Conservation (phyloP, 1,140 invertebrate species). For the Apolygus lucorum region DNA sequence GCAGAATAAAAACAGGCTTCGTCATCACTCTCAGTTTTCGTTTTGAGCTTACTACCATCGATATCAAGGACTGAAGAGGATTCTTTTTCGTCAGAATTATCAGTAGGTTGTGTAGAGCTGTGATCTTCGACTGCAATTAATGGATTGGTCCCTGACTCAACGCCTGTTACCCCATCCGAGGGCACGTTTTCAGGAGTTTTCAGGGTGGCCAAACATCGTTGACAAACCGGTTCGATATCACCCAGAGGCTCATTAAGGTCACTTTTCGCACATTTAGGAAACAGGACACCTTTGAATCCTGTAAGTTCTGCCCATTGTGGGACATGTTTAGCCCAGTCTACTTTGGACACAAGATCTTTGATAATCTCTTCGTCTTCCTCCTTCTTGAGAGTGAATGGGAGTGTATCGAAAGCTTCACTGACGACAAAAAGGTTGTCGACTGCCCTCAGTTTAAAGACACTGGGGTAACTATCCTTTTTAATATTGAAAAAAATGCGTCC, state of each 20-base stretch:
- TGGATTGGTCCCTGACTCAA: conserved; percentile 2
- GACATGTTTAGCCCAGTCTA: conserved; percentile 43
- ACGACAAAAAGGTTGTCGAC: conserved; percentile 44
- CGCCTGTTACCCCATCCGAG: too few relatives aligned
- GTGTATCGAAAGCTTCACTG: conserved; percentile 27
- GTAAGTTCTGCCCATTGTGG: conserved; percentile 42
- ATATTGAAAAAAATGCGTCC: conserved; percentile 47
- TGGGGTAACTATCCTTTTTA: conserved; percentile 34
- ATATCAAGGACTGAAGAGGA: too few relatives aligned
- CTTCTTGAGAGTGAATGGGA: conserved; percentile 35
- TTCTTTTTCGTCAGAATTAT: too few relatives aligned
- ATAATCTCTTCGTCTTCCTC: conserved; percentile 38
- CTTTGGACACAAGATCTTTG: conserved; percentile 37
- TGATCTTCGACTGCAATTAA: too few relatives aligned
- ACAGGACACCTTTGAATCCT: conserved; percentile 38
- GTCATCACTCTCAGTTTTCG: conserved; percentile 20
- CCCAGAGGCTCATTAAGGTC: not conserved
- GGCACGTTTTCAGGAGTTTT: too few relatives aligned
- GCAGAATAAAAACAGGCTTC: conserved; percentile 12
- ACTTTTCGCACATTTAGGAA: conserved; percentile 31
- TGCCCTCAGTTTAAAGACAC: conserved; percentile 43
- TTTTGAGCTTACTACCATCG: too few relatives aligned
- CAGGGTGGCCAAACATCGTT: too few relatives aligned
- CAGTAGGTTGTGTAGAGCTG: too few relatives aligned
- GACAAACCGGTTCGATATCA: not conserved